Evolutionary conservation across 2,888 invertebrate genomes (phyloP).

Genomic region (Nomada lathburiana): DNA sequence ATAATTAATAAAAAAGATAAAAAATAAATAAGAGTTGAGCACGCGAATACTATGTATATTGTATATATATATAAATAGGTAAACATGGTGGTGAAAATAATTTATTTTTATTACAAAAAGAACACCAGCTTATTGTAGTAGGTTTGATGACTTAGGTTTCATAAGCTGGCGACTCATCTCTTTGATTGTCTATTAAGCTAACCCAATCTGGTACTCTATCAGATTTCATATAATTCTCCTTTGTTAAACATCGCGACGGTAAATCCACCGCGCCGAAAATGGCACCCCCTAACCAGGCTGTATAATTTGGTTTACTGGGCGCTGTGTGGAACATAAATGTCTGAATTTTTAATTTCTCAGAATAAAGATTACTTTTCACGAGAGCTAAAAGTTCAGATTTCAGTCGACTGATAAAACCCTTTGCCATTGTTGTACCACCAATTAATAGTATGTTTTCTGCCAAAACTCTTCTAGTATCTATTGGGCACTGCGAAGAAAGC

Average conservation of each 20-base stretch:
- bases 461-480: slow-evolving; percentile 91
- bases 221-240: slow-evolving; percentile 90
- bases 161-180: slow-evolving; percentile 49
- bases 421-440: slow-evolving; percentile 94
- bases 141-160: slow-evolving; percentile 25
- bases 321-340: slow-evolving; percentile 92
- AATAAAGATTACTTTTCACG: slow-evolving; percentile 87
- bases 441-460: slow-evolving; percentile 94
- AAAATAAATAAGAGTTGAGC: slow-evolving; percentile 8
- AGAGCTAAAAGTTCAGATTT: slow-evolving; percentile 90
- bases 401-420: slow-evolving; percentile 93
- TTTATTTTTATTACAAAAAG: background rate
- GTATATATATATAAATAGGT: slow-evolving; percentile 29
- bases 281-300: slow-evolving; percentile 94
- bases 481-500: slow-evolving; percentile 87
- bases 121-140: background rate
- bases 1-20: slow-evolving; percentile 11
- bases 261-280: slow-evolving; percentile 91
- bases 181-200: slow-evolving; percentile 87
- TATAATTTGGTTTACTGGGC: slow-evolving; percentile 92
- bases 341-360: slow-evolving; percentile 87
- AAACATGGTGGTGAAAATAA: slow-evolving; percentile 19
- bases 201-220: slow-evolving; percentile 94
- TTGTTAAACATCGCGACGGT: slow-evolving; percentile 89
- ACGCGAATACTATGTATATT: slow-evolving; percentile 26